Evolutionary conservation across 1,140 invertebrate genomes (phyloP).

Genomic region (Trichonephila clavata): DNA sequence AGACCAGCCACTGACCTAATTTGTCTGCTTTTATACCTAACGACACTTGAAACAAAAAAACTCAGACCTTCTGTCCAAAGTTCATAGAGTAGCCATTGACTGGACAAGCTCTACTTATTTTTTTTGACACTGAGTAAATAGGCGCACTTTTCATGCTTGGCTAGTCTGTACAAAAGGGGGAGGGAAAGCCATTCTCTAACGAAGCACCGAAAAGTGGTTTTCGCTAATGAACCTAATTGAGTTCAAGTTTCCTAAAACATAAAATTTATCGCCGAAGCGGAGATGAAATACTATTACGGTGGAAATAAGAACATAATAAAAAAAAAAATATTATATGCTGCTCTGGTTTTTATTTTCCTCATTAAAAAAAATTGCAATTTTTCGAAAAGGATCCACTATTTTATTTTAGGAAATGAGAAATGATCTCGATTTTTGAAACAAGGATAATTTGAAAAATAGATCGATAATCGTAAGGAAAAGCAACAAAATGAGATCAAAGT

Average conservation of each 20-base stretch:
- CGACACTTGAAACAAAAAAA: constrained; percentile 10
- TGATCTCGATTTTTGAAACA: not conserved
- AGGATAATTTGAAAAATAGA: too few species aligned
- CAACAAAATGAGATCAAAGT: too few species aligned
- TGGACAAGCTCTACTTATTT: constrained; percentile 58
- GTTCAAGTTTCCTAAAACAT: not conserved
- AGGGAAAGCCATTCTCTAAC: not conserved
- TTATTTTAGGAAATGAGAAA: not conserved
- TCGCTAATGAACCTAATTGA: constrained; percentile 22
- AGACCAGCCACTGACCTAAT: not conserved
- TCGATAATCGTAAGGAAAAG: too few species aligned
- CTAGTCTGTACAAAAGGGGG: constrained; percentile 8
- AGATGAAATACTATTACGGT: not conserved
- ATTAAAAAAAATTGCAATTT: not conserved
- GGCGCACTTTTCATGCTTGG: constrained; percentile 45
- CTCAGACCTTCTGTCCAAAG: not conserved
- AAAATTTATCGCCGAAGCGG: not conserved
- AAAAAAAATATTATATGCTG: too few species aligned
- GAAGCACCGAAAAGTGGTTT: too few species aligned
- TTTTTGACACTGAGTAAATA: constrained; percentile 5
- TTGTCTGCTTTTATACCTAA: not conserved
- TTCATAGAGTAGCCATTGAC: not conserved
- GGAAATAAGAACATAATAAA: not conserved
- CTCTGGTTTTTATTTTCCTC: not conserved
- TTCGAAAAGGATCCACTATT: too few species aligned